Conservation (phyloP, 2,888 invertebrate genomes). For the Busseola fusca region DNA sequence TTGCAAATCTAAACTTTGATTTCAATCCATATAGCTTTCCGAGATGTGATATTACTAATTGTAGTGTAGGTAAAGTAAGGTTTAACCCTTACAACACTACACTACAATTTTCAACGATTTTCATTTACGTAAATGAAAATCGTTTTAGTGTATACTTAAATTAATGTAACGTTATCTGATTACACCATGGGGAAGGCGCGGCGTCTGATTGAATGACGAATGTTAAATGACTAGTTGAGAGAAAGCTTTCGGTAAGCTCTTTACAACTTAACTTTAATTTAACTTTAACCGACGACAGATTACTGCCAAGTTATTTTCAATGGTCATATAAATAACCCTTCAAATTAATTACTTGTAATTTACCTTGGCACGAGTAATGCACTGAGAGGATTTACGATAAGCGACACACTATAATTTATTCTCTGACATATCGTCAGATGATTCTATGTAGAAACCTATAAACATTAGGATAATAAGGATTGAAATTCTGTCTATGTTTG, state of each 20-base stretch:
- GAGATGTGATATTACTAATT: neutral
- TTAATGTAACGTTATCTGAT: constrained; percentile 14
- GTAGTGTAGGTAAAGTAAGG: neutral
- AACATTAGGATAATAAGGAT: constrained; percentile 19
- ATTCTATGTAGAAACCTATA: constrained; percentile 34
- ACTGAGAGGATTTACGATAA: constrained; percentile 50
- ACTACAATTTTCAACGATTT: no score
- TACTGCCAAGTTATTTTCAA: constrained; percentile 30
- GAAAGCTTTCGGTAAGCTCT: constrained; percentile 45
- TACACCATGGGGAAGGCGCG: constrained; percentile 5
- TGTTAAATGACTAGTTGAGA: constrained; percentile 31
- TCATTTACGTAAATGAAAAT: neutral
- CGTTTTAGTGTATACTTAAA: neutral
- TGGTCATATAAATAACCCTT: constrained; percentile 41
- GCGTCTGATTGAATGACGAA: constrained; percentile 28
- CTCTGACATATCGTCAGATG: constrained; percentile 30
- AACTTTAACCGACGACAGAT: constrained; percentile 5
- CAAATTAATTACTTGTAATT: constrained; percentile 51
- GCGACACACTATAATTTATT: constrained; percentile 35
- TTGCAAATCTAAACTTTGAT: neutral
- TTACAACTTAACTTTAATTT: constrained; percentile 17
- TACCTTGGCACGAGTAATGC: constrained; percentile 52
- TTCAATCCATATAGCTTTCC: neutral
- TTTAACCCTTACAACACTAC: neutral
- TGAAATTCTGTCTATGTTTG: constrained; percentile 10